Evolutionary conservation across 2,888 invertebrate genomes (phyloP), one percentile per base, ranked within the genome.

Genomic region (Dioctria rufipes): DNA sequence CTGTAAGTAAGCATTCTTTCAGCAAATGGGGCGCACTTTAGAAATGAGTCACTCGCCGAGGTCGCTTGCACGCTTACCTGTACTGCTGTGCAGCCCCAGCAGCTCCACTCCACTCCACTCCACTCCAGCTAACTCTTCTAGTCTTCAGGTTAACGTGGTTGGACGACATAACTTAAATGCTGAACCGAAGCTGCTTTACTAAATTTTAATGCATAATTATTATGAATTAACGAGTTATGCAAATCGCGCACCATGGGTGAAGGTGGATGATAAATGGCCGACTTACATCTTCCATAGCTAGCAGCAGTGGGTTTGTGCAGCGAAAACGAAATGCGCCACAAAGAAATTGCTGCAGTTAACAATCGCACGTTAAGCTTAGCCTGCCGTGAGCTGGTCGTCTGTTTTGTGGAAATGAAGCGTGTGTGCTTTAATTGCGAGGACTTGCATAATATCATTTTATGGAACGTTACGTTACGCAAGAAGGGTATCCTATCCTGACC

Each of bases 251-350:
- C 25, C 46, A 5, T 46, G 60, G 67, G 46, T 9, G 67, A 67
- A 67, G 67, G 67, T 67, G 67, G 46, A 67, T 46, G 46, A 46
- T 67, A 49, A 67, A 67, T 46, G 67, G 67, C 42, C 67, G n/a
- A 13, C 67, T 67, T 67, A 46, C 67, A 67, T 67, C 46, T 67
- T 43, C 67, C 25, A 25, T 25, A 25, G 25, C 25, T 42, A 43
- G 67, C 43, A 43, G 67, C 43, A 42, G 37, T 25, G 46, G 49
- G 46, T 67, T 66, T 42, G 40, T 43, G 67, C 25, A 42, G 46
- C 25, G 42, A 25, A 6, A 25, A 46, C 8, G 43, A 66, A 67
- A 43, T 67, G 67, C 67, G 13, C 46, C 6, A 0, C 11, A 46
- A 6, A 46, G 46, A 46, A 46, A 5, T 46, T 46, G 25, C 8